Conservation (phyloP, 2,113 vertebrate species). For the Grallaria varia region DNA sequence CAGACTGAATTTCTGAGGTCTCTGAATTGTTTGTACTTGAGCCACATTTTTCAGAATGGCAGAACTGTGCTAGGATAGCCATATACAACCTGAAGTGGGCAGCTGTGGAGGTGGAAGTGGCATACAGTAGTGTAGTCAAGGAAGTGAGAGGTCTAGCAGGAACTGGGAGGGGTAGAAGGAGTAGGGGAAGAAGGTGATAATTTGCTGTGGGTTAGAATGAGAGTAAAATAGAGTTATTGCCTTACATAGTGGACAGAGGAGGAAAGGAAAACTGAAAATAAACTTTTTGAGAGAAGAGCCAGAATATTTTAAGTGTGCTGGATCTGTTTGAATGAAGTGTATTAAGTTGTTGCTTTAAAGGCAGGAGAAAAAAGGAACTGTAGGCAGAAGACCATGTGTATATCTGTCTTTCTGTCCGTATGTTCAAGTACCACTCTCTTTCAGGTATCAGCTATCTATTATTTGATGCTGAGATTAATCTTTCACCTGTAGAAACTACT, state of each 20-base stretch:
- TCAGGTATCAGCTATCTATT: background rate
- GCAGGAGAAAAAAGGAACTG: background rate
- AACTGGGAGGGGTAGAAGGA: background rate
- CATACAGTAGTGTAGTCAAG: rapidly evolving
- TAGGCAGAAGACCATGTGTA: background rate
- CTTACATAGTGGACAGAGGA: background rate
- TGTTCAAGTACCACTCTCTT: background rate
- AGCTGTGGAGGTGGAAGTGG: background rate
- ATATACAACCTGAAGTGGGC: rapidly evolving
- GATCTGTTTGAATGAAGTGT: background rate
- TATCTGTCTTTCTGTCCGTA: background rate
- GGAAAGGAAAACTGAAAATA: background rate
- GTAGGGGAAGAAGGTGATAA: background rate
- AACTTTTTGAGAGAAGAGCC: background rate
- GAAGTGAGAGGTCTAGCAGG: background rate
- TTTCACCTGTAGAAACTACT: rapidly evolving
- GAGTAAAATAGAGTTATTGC: background rate
- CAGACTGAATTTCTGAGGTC: background rate
- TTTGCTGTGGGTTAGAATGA: background rate
- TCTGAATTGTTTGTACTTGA: background rate
- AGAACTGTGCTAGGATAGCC: background rate
- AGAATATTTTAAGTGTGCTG: background rate
- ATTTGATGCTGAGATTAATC: background rate
- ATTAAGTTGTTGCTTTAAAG: background rate
- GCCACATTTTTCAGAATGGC: background rate